Evolutionary conservation across 2,797 vertebrate species (phyloP).

Genomic region (Cottoperca gobio): DNA sequence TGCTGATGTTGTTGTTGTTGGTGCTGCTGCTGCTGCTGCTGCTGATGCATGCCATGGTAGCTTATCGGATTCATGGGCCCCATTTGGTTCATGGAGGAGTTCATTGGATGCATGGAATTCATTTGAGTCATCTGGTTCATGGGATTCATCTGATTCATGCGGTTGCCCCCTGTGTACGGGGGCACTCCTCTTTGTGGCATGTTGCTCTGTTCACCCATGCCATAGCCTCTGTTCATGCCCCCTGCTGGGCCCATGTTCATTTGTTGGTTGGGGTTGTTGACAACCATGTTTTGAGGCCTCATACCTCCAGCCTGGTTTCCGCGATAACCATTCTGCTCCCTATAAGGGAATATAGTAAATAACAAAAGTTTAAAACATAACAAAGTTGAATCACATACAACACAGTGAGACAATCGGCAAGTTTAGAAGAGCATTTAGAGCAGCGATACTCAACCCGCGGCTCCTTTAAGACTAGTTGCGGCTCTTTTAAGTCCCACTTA

Average conservation of each 20-base stretch:
- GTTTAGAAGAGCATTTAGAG: not conserved
- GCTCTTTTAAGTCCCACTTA: too few relatives aligned
- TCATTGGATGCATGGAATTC: conserved; percentile 81
- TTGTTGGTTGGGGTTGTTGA: conserved; percentile 84
- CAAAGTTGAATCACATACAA: not conserved
- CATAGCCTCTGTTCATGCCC: conserved; percentile 85
- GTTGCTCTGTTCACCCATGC: conserved; percentile 86
- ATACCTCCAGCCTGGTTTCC: conserved; percentile 87
- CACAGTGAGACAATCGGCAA: not conserved
- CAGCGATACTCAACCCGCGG: too few relatives aligned
- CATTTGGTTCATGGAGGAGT: conserved; percentile 73
- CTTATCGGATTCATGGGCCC: conserved; percentile 81
- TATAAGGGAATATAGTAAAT: conserved; percentile 61
- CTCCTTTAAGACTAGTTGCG: too few relatives aligned
- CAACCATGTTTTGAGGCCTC: conserved; percentile 86
- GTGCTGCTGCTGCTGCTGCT: conserved; percentile 68
- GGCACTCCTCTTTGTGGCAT: conserved; percentile 87
- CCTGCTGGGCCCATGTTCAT: conserved; percentile 88
- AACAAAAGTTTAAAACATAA: not conserved
- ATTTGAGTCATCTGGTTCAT: conserved; percentile 77
- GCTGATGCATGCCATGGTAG: conserved; percentile 83
- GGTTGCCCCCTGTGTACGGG: conserved; percentile 83
- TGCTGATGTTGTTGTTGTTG: conserved; percentile 80
- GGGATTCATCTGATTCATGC: conserved; percentile 80
- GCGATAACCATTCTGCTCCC: conserved; percentile 94